Conservation (phyloP, 2,797 vertebrate species). For the Enteromius afrohamiltoni region DNA sequence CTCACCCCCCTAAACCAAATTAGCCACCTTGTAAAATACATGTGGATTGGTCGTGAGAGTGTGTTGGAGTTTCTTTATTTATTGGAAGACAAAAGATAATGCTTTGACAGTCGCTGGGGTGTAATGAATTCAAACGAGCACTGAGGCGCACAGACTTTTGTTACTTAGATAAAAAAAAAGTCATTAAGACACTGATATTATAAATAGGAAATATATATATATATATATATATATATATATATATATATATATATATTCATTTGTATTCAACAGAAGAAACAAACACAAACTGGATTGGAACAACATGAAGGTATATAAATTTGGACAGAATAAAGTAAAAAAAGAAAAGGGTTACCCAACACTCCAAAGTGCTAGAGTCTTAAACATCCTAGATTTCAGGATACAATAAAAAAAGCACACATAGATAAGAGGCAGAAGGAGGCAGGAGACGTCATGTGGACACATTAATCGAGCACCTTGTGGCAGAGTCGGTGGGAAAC, state of each 20-base stretch:
- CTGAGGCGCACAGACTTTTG: neutral
- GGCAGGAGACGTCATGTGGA: constrained; percentile 65
- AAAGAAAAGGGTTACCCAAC: neutral
- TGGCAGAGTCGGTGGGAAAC: constrained; percentile 52
- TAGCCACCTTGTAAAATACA: too few relatives aligned
- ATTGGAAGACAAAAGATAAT: neutral
- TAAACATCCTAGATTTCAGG: neutral
- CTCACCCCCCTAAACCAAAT: too few relatives aligned
- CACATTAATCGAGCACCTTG: constrained; percentile 65
- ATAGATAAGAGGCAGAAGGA: constrained; percentile 54
- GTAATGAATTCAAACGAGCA: neutral
- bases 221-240: neutral
- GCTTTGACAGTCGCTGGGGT: neutral
- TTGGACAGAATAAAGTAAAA: neutral
- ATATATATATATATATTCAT: neutral
- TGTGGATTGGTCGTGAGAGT: too few relatives aligned
- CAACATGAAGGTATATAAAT: neutral
- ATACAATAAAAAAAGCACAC: constrained; percentile 1
- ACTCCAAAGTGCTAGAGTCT: neutral
- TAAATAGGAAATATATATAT: neutral
- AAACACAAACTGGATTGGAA: neutral
- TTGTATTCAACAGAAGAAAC: neutral
- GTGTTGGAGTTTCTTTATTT: neutral
- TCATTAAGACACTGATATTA: neutral
- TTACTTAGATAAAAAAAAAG: neutral